Percentiles rank a stretch among this genome's conserved stretches.
phyloP scores from a whole-genome alignment of 2,888 invertebrate genomes.

The Plebejus argus region DNA sequence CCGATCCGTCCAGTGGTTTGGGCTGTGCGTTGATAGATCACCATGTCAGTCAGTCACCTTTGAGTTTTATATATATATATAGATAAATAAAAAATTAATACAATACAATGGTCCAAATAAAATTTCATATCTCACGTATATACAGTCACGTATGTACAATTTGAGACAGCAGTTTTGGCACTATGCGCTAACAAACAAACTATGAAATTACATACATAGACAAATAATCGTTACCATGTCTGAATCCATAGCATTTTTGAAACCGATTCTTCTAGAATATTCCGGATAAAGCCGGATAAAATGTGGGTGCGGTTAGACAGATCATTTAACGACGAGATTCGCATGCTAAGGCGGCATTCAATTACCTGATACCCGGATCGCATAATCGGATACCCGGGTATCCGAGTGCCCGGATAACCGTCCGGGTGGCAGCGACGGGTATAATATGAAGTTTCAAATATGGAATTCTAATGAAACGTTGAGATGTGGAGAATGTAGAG shows the following conservation, averaged over 20 bases:
- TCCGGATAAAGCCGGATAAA: not conserved
- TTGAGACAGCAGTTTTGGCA: not conserved
- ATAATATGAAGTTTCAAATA: not conserved
- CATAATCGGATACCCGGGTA: slow-evolving; percentile 14
- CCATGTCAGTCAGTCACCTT: too few species aligned
- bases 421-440: not conserved
- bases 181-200: not conserved
- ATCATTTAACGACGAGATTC: slow-evolving; percentile 9
- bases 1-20: too few species aligned
- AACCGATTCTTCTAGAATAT: not conserved
- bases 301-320: slow-evolving; percentile 8
- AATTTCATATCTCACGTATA: not conserved
- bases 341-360: slow-evolving; percentile 26
- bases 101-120: not conserved
- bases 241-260: not conserved
- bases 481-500: too few species aligned
- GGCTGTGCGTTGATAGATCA: too few species aligned
- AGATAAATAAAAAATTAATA: not conserved
- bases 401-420: not conserved
- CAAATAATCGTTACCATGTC: too few species aligned
- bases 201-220: too few species aligned
- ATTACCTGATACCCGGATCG: slow-evolving; percentile 1
- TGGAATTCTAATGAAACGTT: not conserved
- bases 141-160: too few species aligned
- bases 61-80: too few species aligned